A percentile compares a stretch with the other conserved stretches of the same genome.
Conservation (phyloP, 2,888 invertebrate genomes). For the Drosophila percnosoma region DNA sequence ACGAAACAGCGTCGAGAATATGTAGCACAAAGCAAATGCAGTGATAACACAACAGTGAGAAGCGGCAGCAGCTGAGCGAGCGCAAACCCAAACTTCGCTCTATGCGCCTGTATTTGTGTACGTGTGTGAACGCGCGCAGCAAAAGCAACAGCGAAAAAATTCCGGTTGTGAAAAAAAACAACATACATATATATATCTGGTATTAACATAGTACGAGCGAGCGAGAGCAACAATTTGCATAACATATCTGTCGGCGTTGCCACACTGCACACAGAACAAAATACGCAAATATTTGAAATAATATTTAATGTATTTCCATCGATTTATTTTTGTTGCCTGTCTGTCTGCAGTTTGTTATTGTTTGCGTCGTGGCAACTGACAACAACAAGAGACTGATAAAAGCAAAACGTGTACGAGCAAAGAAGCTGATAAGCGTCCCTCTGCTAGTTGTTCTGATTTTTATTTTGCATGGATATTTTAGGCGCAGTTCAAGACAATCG, state of each 20-base stretch:
- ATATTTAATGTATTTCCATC: neutral
- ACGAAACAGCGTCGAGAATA: slow-evolving; percentile 48
- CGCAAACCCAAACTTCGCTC: slow-evolving; percentile 40
- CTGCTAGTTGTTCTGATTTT: slow-evolving; percentile 7
- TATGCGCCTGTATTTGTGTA: slow-evolving; percentile 54
- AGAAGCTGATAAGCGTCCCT: slow-evolving; percentile 39
- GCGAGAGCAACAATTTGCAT: slow-evolving; percentile 57
- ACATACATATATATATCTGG: slow-evolving; percentile 1
- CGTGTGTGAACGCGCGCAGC: slow-evolving; percentile 72
- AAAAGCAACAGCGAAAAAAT: slow-evolving; percentile 74
- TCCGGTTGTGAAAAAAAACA: slow-evolving; percentile 72
- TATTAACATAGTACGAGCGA: slow-evolving; percentile 39
- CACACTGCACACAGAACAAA: slow-evolving; percentile 27
- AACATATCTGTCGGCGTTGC: slow-evolving; percentile 54
- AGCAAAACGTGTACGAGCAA: slow-evolving; percentile 41
- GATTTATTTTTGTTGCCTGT: slow-evolving; percentile 4
- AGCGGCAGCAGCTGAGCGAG: slow-evolving; percentile 70
- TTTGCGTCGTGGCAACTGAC: slow-evolving; percentile 37
- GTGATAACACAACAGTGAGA: slow-evolving; percentile 61
- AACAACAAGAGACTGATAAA: slow-evolving; percentile 35
- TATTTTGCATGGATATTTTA: neutral
- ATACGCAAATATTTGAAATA: slow-evolving; percentile 18
- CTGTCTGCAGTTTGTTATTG: slow-evolving; percentile 37
- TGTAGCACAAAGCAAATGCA: slow-evolving; percentile 73
- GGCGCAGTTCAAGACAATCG: neutral